These are phyloP conservation scores for Drosophila anomelani DNA, from an alignment of 2,888 invertebrate genomes.

Conservation along the genomic window DNA sequence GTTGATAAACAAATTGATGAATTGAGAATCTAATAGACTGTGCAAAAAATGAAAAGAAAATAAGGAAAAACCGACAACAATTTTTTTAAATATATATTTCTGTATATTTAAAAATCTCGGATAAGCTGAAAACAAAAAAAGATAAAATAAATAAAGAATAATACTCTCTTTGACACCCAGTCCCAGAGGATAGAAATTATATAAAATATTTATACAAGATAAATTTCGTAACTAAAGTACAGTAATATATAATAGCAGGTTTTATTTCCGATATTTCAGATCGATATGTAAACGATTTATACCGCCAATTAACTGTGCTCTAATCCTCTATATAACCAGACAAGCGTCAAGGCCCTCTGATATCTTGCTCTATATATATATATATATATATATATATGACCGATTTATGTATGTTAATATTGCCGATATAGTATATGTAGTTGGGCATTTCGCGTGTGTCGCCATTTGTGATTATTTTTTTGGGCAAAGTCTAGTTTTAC, in stretches of 20 bases:
- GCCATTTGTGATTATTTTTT: constrained; percentile 70
- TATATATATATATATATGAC: constrained; percentile 45
- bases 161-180: constrained; percentile 5
- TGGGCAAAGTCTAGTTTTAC: constrained; percentile 45
- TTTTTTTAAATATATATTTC: constrained; percentile 63
- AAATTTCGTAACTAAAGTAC: constrained; percentile 53
- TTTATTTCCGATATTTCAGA: constrained; percentile 36
- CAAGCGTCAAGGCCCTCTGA: constrained; percentile 26
- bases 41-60: constrained; percentile 69
- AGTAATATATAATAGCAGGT: constrained; percentile 39
- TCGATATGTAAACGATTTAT: constrained; percentile 70
- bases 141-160: background rate
- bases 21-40: constrained; percentile 80
- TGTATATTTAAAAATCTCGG: constrained; percentile 43
- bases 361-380: constrained; percentile 48
- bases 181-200: constrained; percentile 8
- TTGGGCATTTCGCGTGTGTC: constrained; percentile 61
- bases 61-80: constrained; percentile 42
- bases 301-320: constrained; percentile 81
- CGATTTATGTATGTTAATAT: constrained; percentile 56
- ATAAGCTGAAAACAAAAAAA: constrained; percentile 14
- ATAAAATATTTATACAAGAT: constrained; percentile 43
- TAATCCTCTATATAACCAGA: constrained; percentile 43
- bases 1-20: constrained; percentile 78
- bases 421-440: constrained; percentile 53